phyloP scores from a whole-genome alignment of 1,140 invertebrate species.

The Aphis craccivora region DNA sequence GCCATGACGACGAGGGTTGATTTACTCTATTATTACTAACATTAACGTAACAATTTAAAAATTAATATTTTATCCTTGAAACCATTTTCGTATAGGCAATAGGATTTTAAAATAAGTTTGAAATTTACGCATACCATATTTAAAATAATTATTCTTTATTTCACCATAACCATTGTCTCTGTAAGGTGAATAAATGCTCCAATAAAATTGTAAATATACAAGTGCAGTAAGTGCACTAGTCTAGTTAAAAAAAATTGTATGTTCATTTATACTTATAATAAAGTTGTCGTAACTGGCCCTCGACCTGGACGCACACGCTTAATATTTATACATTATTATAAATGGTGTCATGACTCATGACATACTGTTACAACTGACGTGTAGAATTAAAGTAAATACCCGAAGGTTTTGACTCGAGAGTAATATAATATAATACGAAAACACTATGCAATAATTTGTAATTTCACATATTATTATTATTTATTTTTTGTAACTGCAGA shows the following conservation, averaged over 20 bases:
- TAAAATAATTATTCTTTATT: conserved; percentile 1
- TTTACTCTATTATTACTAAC: conserved; percentile 6
- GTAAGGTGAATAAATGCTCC: not conserved
- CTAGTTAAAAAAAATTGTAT: not conserved
- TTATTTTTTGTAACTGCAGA: not conserved
- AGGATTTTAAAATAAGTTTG: not conserved
- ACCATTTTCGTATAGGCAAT: not conserved
- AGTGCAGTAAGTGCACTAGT: not conserved
- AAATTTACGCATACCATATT: not conserved
- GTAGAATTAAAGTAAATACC: not conserved
- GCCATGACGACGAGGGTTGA: not conserved
- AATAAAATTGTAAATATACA: not conserved
- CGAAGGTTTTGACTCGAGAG: not conserved
- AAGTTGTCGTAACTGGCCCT: not conserved
- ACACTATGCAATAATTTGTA: not conserved
- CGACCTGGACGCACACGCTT: not conserved
- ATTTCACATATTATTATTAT: not conserved
- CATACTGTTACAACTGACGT: not conserved
- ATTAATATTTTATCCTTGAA: not conserved
- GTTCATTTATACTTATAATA: not conserved
- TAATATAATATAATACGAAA: not conserved
- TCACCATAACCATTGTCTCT: not conserved
- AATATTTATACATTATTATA: not conserved
- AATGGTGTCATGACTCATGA: not conserved
- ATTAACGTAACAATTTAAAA: not conserved